These are phyloP conservation scores for Halisarca cf. caerulea DNA, from an alignment of 37 sponge, comb jelly and placozoan species.

Conservation along the genomic window DNA sequence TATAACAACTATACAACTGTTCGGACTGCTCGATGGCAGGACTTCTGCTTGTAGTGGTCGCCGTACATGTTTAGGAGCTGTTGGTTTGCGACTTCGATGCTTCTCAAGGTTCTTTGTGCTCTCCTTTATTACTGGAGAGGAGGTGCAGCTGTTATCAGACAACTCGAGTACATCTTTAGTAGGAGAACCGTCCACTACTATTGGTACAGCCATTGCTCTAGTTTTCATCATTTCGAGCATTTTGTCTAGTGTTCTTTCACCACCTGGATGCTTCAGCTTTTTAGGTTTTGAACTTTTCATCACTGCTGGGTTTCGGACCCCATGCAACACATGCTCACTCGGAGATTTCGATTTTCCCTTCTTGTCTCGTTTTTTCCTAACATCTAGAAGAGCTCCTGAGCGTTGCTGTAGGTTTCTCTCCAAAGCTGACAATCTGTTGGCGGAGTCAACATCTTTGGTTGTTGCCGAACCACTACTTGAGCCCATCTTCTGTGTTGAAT, in stretches of 20 bases:
- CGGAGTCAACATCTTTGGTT: too few species aligned
- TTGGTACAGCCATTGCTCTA: background rate
- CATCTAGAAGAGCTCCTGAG: background rate
- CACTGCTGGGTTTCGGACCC: background rate
- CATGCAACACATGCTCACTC: background rate
- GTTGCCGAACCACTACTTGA: too few species aligned
- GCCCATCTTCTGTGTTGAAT: background rate
- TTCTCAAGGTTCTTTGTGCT: background rate
- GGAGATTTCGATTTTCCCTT: background rate
- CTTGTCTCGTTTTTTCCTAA: background rate
- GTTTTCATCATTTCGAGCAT: slow-evolving; percentile 6
- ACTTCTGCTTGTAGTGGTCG: slow-evolving; percentile 9
- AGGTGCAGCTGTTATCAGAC: background rate
- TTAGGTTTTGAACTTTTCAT: background rate
- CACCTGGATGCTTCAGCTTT: background rate
- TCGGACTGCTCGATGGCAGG: background rate
- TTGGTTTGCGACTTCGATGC: background rate
- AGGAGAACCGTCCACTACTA: background rate
- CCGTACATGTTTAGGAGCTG: background rate
- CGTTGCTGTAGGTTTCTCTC: background rate
- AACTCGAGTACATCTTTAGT: background rate
- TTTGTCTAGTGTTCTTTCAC: slow-evolving; percentile 5
- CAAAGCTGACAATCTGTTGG: background rate
- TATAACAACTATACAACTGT: slow-evolving; percentile 10
- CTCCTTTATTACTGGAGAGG: background rate